Conservation (phyloP, 2,113 vertebrate genomes). For the Gallinago jamesoni region DNA sequence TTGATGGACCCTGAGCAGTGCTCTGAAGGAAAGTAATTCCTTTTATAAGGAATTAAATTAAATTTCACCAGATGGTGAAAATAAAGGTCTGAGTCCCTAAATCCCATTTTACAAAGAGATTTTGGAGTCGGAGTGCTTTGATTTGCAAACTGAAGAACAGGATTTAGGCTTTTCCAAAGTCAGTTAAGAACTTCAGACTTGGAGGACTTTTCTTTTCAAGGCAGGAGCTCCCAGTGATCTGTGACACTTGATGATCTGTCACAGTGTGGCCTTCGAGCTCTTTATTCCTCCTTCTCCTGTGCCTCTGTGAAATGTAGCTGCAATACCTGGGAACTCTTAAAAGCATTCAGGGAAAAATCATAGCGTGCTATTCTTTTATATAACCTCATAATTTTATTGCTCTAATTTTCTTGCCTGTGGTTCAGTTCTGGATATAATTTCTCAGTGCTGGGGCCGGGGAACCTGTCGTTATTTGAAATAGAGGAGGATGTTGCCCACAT, state of each 20-base stretch:
- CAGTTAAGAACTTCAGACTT: fast-evolving
- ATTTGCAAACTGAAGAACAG: not conserved
- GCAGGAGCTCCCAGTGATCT: not conserved
- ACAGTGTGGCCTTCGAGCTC: fast-evolving
- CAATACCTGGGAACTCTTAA: not conserved
- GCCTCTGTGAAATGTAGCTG: not conserved
- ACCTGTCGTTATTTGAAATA: not conserved
- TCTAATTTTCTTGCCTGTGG: not conserved
- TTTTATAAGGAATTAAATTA: not conserved
- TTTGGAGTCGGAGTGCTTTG: not conserved
- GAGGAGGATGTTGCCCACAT: not conserved
- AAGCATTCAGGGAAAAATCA: not conserved
- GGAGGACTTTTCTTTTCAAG: not conserved
- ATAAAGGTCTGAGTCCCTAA: not conserved
- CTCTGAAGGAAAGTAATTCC: not conserved
- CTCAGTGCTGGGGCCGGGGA: not conserved
- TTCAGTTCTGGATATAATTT: not conserved
- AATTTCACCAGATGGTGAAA: not conserved
- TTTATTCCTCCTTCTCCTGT: not conserved
- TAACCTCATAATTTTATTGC: not conserved
- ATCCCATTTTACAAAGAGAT: not conserved
- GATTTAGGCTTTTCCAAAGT: not conserved
- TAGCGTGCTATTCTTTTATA: fast-evolving
- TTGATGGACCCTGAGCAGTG: fast-evolving
- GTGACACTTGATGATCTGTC: not conserved